Evolutionary conservation across 1,140 invertebrate species (phyloP).

Genomic region (Drosophila virilis): DNA sequence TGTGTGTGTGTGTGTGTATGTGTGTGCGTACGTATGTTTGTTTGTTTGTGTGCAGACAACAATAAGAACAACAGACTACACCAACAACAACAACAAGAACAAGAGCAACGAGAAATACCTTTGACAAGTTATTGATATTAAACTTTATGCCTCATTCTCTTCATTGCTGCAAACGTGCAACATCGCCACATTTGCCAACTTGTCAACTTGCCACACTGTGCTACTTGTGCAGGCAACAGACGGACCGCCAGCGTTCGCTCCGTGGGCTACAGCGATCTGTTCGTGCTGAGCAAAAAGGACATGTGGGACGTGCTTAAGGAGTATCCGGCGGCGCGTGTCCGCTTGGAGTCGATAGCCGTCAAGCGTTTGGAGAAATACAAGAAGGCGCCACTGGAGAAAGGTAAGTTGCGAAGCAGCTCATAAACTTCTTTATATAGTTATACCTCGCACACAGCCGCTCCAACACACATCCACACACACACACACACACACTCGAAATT

Average conservation of each 20-base stretch:
- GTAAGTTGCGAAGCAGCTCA: conserved; percentile 84
- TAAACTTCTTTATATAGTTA: conserved; percentile 34
- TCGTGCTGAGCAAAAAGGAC: conserved; percentile 99
- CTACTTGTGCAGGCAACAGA: conserved; percentile 91
- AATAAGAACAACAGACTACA: conserved; percentile 54
- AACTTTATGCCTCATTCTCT: conserved; percentile 63
- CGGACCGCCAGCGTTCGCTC: conserved; percentile 98
- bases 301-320: conserved; percentile 99
- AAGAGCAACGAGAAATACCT: conserved; percentile 33
- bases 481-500: conserved; percentile 55
- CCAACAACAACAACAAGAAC: conserved; percentile 33
- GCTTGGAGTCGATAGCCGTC: conserved; percentile 98
- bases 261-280: conserved; percentile 99
- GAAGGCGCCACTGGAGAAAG: conserved; percentile 95
- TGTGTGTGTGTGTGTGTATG: conserved; percentile 48
- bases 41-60: conserved; percentile 60
- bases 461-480: neutral
- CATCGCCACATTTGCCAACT: conserved; percentile 15
- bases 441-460: neutral
- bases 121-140: conserved; percentile 67
- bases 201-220: conserved; percentile 1
- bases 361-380: conserved; percentile 98
- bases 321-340: conserved; percentile 97
- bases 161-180: conserved; percentile 28
- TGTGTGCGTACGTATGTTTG: conserved; percentile 51